A percentile compares a stretch with the other conserved stretches of the same genome.
Evolutionary conservation across 2,888 invertebrate species (phyloP).

Genomic region (Busseola fusca): DNA sequence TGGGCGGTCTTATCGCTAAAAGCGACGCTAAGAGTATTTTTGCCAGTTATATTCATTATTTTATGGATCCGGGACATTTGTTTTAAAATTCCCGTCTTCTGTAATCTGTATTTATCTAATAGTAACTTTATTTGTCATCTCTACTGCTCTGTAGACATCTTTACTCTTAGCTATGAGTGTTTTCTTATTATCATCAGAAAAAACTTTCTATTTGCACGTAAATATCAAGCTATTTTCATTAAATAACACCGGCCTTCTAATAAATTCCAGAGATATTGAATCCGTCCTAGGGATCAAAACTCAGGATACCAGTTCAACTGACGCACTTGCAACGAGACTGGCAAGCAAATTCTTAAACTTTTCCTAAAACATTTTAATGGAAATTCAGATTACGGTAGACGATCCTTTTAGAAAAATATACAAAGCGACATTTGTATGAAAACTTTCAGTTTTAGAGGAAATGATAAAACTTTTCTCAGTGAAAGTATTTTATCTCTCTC

Average conservation of each 20-base stretch:
- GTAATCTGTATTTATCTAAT: too few species aligned
- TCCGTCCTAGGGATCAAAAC: not conserved
- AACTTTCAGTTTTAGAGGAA: constrained; percentile 26
- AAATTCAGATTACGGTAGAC: not conserved
- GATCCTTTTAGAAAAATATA: not conserved
- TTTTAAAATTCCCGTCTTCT: too few species aligned
- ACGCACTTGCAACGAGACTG: not conserved
- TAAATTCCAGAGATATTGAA: not conserved
- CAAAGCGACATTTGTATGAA: not conserved
- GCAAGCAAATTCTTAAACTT: not conserved
- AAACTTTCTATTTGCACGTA: not conserved
- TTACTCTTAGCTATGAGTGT: not conserved
- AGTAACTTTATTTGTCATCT: not conserved
- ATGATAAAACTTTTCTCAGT: constrained; percentile 30
- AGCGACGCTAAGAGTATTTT: too few species aligned
- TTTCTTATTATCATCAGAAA: not conserved
- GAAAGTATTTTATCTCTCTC: constrained; percentile 40
- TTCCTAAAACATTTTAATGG: not conserved
- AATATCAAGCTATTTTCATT: not conserved
- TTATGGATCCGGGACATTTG: too few species aligned
- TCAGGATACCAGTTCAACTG: not conserved
- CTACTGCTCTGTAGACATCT: not conserved
- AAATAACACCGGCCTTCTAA: not conserved
- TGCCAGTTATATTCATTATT: not conserved
- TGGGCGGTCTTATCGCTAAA: too few species aligned